Base-by-base conservation (phyloP, 2,113 vertebrate genomes). In the Herpetotheres cachinnans region DNA sequence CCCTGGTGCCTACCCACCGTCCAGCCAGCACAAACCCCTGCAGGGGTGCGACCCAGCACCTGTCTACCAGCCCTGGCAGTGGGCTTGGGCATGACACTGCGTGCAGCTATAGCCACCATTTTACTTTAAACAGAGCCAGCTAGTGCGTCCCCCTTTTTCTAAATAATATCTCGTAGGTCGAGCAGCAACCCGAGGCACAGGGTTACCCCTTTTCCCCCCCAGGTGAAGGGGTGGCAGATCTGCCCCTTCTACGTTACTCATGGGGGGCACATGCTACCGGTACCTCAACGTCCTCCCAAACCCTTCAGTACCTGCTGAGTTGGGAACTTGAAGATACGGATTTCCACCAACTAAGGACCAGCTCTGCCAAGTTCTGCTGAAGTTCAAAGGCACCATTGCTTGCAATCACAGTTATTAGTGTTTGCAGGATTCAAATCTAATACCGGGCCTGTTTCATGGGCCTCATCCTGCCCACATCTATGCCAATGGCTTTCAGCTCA, bases 221-320 rank as follows among this genome's bases (percentile, higher is more conserved):
- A 19, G 42, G 26, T 21, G 32, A 70, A 86, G 36, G 40, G 30
- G 7, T 44, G 32, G 25, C 25, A 54, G 25, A 29, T 78, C 19
- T 74, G 19, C 10, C 16, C 10, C 9, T 59, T 76, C 24, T 54
- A 0, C 1, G 0, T 40, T 67, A 46, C 18, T 32, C 1, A 0
- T 29, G 32, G 20, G n/a, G 52, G 85, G 12, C 30, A 21, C 1
- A 2, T 2, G 0, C 22, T n/a, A 4, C 20, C 3, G 3, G 14
- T 25, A 52, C 32, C 7, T 54, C n/a, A 10, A 13, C 7, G 4
- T 56, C 36, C 22, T 73, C n/a, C n/a, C 40, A 52, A 36, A 38
- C 3, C 7, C 49, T 14, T 52, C 50, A 19, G 32, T 15, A 25
- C 16, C 61, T 58, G 25, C 66, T 71, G 70, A 1, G 1, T 17